Conservation (phyloP, 2,113 vertebrate species). For the Calonectris borealis region DNA sequence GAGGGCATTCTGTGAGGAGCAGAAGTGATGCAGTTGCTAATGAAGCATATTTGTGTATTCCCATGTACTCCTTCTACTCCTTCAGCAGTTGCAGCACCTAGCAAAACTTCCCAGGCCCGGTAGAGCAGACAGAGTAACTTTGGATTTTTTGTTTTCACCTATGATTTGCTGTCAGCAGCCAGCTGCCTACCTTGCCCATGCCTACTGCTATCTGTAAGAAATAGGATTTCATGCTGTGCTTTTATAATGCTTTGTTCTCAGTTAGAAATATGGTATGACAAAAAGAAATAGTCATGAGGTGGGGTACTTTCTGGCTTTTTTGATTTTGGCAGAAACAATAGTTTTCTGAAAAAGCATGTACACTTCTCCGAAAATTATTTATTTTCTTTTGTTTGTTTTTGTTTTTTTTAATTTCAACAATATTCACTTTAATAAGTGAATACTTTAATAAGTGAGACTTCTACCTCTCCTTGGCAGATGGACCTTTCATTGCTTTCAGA, state of each 20-base stretch:
- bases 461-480: not conserved
- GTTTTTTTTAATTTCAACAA: not conserved
- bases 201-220: not conserved
- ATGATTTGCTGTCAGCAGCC: not conserved
- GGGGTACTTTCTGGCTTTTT: not conserved
- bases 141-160: not conserved
- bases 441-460: not conserved
- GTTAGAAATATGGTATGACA: not conserved
- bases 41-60: not conserved
- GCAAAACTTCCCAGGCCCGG: not conserved
- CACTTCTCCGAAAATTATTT: not conserved
- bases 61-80: not conserved
- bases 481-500: not conserved
- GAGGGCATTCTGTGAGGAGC: not conserved
- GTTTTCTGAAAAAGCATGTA: not conserved
- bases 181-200: not conserved
- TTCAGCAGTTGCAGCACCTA: not conserved
- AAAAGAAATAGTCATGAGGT: not conserved
- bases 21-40: not conserved
- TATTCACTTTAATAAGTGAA: not conserved
- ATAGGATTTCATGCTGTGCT: not conserved
- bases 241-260: not conserved
- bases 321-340: not conserved
- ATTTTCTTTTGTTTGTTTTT: not conserved
- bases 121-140: not conserved